Evolutionary conservation across 23 tunicate genomes (phyloP).

Genomic region (Styela plicata): DNA sequence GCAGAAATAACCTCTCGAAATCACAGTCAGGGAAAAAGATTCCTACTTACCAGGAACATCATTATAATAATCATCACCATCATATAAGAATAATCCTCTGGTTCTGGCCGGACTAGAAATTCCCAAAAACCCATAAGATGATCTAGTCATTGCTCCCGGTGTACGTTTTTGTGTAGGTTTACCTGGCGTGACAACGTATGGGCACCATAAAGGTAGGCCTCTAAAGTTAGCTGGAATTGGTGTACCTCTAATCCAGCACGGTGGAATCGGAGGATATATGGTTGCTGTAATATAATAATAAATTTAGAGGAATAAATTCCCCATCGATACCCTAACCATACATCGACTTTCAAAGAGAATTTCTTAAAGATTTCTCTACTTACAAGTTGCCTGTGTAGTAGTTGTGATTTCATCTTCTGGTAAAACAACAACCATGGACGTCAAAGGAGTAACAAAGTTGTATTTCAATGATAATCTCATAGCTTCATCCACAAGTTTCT

Average conservation of each 20-base stretch:
- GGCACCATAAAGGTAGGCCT: not conserved
- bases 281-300: not conserved
- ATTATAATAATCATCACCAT: too few relatives aligned
- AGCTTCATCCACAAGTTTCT: constrained; percentile 31
- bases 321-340: too few relatives aligned
- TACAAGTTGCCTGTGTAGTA: not conserved
- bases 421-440: constrained; percentile 77
- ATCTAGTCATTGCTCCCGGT: too few relatives aligned
- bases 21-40: too few relatives aligned
- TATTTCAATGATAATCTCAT: constrained; percentile 42
- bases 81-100: too few relatives aligned
- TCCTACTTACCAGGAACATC: too few relatives aligned
- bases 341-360: too few relatives aligned
- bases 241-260: not conserved
- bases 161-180: too few relatives aligned
- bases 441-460: constrained; percentile 64
- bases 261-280: not conserved
- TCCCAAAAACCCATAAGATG: not conserved
- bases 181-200: constrained; percentile 5
- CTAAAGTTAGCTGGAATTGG: not conserved
- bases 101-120: not conserved
- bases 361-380: not conserved
- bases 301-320: too few relatives aligned
- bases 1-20: too few relatives aligned
- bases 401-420: constrained; percentile 38